Percentiles rank a stretch among this genome's conserved stretches.
These are phyloP conservation scores for Acanthoscelides obtectus DNA, from an alignment of 2,888 invertebrate genomes.

Conservation along the genomic window DNA sequence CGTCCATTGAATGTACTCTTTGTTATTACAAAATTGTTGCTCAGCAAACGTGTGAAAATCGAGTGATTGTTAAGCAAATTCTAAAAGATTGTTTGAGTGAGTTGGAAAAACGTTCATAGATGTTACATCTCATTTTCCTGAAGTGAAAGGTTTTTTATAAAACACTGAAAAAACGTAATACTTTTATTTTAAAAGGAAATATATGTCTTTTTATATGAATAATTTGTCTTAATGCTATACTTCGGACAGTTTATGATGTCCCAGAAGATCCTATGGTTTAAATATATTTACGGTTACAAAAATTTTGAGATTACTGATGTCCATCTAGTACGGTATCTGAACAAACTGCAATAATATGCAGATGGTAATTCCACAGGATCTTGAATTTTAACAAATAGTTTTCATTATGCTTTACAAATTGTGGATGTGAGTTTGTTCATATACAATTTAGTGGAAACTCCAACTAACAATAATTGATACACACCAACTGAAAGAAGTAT, in stretches of 20 bases:
- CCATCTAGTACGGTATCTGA: too few species aligned
- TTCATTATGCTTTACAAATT: too few species aligned
- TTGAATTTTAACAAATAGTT: too few species aligned
- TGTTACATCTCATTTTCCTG: background rate
- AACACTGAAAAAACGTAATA: background rate
- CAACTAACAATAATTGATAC: too few species aligned
- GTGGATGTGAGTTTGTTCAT: too few species aligned
- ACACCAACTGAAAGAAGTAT: too few species aligned
- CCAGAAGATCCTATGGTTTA: too few species aligned
- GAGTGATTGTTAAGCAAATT: background rate
- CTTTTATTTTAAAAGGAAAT: background rate
- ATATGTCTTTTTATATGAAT: background rate
- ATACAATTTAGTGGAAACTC: too few species aligned
- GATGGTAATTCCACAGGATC: too few species aligned
- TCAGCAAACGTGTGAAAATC: background rate
- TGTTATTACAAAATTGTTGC: background rate
- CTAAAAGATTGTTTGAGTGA: background rate
- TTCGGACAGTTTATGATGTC: background rate
- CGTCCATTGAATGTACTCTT: background rate
- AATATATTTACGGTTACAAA: too few species aligned
- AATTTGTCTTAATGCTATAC: background rate
- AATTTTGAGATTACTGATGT: too few species aligned
- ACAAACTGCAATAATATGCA: too few species aligned
- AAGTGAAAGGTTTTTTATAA: background rate
- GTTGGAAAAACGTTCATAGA: background rate